Evolutionary conservation across 2,113 vertebrate genomes (phyloP).

Genomic region (Petrocephalus zakoni): DNA sequence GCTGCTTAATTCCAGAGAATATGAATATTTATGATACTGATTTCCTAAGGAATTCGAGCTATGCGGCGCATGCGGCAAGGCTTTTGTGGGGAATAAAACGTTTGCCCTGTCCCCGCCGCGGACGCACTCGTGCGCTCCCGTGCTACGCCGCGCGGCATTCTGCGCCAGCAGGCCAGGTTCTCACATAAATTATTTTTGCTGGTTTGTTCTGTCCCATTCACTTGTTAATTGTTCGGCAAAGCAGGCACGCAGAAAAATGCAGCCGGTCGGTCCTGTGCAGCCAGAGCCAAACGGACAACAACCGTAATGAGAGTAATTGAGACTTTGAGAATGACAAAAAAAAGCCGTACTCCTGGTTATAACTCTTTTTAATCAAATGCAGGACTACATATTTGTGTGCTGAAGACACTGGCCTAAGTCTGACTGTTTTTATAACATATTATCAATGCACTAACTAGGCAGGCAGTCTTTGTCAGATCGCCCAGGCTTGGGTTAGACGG

Average conservation of each 20-base stretch:
- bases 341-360: neutral
- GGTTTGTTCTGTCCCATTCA: neutral
- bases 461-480: neutral
- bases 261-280: neutral
- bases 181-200: neutral
- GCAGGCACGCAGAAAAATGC: neutral
- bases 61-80: neutral
- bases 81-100: neutral
- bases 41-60: neutral
- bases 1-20: neutral
- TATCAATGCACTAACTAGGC: neutral
- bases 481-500: neutral
- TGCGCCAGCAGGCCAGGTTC: neutral
- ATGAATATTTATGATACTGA: conserved; percentile 36
- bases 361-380: neutral
- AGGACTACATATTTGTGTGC: neutral
- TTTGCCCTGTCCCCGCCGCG: neutral
- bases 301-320: neutral
- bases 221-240: neutral
- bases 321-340: neutral
- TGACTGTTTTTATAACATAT: neutral
- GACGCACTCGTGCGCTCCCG: neutral
- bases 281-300: neutral
- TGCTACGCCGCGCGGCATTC: neutral
- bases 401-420: neutral